A percentile compares a stretch with the other conserved stretches of the same genome.
phyloP scores from a whole-genome alignment of 1,140 invertebrate genomes.

The Drosophila orena region DNA sequence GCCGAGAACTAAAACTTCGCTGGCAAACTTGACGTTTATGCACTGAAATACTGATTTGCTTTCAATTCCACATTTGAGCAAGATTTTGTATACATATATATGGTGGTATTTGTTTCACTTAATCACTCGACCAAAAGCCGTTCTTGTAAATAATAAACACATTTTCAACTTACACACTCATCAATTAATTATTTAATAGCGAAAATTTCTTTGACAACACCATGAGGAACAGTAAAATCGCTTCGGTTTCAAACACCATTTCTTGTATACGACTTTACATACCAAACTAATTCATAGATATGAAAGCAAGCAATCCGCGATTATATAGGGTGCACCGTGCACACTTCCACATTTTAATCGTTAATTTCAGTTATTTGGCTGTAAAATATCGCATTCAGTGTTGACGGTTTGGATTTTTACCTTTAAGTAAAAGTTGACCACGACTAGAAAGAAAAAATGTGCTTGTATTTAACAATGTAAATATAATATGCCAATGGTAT shows the following conservation, averaged over 20 bases:
- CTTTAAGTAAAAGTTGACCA: not conserved
- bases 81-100: constrained; percentile 34
- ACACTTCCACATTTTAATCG: constrained; percentile 17
- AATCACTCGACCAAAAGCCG: not conserved
- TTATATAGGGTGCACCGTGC: constrained; percentile 25
- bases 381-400: constrained; percentile 18
- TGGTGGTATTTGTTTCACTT: constrained; percentile 20
- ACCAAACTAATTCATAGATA: constrained; percentile 46
- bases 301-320: constrained; percentile 43
- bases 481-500: no score
- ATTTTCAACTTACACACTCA: constrained; percentile 32
- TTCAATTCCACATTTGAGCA: constrained; percentile 9
- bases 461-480: no score
- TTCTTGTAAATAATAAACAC: not conserved
- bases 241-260: constrained; percentile 42
- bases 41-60: constrained; percentile 13
- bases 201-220: constrained; percentile 39
- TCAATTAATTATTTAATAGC: constrained; percentile 35
- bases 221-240: constrained; percentile 46
- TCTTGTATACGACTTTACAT: constrained; percentile 50
- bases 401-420: constrained; percentile 2
- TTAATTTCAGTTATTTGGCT: constrained; percentile 12
- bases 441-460: no score
- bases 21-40: not conserved
- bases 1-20: no score